These are phyloP conservation scores for Cantharis nigra DNA, from an alignment of 2,888 invertebrate species.

Conservation along the genomic window DNA sequence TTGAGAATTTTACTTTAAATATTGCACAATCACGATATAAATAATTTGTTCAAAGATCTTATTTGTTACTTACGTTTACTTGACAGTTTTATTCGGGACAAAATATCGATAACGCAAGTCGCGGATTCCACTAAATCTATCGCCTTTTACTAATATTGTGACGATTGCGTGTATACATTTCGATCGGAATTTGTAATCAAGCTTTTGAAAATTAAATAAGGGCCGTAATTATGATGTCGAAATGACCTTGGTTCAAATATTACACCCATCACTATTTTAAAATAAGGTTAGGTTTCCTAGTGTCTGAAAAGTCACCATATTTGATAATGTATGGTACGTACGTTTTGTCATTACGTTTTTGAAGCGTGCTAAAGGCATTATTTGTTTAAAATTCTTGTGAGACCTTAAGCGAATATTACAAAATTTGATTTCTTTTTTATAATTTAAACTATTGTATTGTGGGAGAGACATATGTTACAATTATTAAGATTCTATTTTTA, in stretches of 20 bases:
- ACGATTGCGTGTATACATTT: background rate
- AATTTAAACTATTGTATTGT: background rate
- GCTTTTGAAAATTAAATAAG: background rate
- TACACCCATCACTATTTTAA: slow-evolving; percentile 55
- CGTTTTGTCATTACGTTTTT: background rate
- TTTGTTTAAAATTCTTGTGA: background rate
- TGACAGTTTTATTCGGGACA: slow-evolving; percentile 23
- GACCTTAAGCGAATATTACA: background rate
- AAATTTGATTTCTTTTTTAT: background rate
- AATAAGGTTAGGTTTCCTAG: slow-evolving; percentile 53
- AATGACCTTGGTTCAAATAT: slow-evolving; percentile 55
- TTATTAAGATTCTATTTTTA: slow-evolving; percentile 22
- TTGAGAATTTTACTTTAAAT: slow-evolving; percentile 7
- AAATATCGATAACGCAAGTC: slow-evolving; percentile 26
- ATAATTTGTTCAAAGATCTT: slow-evolving; percentile 1
- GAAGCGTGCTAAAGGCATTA: background rate
- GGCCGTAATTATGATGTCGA: slow-evolving; percentile 36
- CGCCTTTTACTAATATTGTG: background rate
- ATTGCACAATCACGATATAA: background rate
- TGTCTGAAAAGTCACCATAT: slow-evolving; percentile 50
- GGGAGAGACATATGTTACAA: slow-evolving; percentile 23
- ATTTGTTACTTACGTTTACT: slow-evolving; percentile 16
- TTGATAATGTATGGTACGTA: slow-evolving; percentile 54
- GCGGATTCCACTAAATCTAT: slow-evolving; percentile 6
- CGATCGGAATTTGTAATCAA: background rate